Evolutionary conservation across 2,888 invertebrate genomes (phyloP), one percentile per base, ranked within the genome.

Genomic region (Dynastes tityus): DNA sequence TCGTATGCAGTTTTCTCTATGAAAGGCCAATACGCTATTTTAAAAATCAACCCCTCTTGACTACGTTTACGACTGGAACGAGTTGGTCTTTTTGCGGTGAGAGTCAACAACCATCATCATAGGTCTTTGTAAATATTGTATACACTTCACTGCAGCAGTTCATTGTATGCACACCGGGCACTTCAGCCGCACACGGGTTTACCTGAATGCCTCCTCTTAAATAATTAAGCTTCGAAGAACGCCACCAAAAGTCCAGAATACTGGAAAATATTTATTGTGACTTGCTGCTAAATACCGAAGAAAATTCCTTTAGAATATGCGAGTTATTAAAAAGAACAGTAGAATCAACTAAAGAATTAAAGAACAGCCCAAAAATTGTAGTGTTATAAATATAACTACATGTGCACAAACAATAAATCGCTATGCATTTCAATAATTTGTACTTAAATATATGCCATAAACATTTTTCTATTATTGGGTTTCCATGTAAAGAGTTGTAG

Each of bases 91-190:
- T 82, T 82, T 81, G 81, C 82, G 80, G 82, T 79, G 82, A 80
- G 80, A 83, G 84, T 84, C 84, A 84, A 84, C 84, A 84, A 81
- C 80, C 76, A 80, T 82, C 80, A 64, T 80, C 80, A 76, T 77
- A 78, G 81, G 81, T 81, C 80, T 82, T 80, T 81, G 83, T 84
- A 83, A 84, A 84, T 83, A 83, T 78, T 80, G 79, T 80, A 78
- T 80, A 68, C 76, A 80, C 81, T 81, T 78, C 80, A 73, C 79
- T 79, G 78, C 80, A 78, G 82, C 80, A 79, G 79, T 79, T 74
- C 77, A 81, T 82, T 82, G 83, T 83, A 80, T 83, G 81, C 81
- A 82, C 84, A 83, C 82, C 82, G 82, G 82, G 81, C 83, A 83
- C 83, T 83, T 82, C 81, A 83, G 80, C 79, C 80, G 77, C 79